Evolutionary conservation across 1,140 invertebrate species (phyloP), one percentile per base, ranked within the genome.

Genomic region (Hyles euphorbiae): DNA sequence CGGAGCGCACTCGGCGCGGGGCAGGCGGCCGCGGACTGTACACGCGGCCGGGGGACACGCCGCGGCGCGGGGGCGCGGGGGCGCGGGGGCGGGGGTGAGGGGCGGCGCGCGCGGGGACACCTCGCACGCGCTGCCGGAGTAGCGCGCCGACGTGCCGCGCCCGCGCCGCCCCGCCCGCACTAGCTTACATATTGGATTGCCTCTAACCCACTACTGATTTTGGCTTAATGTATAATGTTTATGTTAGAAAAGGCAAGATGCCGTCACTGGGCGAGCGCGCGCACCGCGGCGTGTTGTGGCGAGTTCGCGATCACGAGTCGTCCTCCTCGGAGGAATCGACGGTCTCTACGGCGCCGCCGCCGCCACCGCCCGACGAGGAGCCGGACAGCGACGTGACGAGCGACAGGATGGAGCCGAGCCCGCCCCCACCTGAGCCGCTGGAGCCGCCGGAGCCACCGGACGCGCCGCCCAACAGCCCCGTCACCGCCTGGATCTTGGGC

Each of bases 401-500:
- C 48, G 76, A 81, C 36, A 84, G 64, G 67, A 85, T 78, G 58
- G 78, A 81, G 67, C 85, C 85, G 62, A 83, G 72, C n/a, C 84
- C 83, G 48, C 76, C 77, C 60, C 81, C 78, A 53, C 80, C 76
- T 54, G 63, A 57, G 47, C 74, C 77, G 22, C 72, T 66, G 49
- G 87, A 74, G 10, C 89, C 87, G 12, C 82, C 78, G 9, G 78
- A 83, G 58, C 86, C 86, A 32, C 89, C 74, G 3, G 89, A 89
- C 3, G 90, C 89, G 33, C 90, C 90, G 32, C 91, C 92, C 10
- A 91, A 63, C 63, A 91, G 84, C 9, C 90, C 91, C 7, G 89
- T 79, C 43, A 90, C 89, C 11, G 90, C 90, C 57, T 91, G 91
- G 51, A 93, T 84, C 84, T 87, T 89, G 68, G 76, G 89, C 5